These are phyloP conservation scores for Eilema griseolum DNA, from an alignment of 2,888 invertebrate species.

Conservation along the genomic window DNA sequence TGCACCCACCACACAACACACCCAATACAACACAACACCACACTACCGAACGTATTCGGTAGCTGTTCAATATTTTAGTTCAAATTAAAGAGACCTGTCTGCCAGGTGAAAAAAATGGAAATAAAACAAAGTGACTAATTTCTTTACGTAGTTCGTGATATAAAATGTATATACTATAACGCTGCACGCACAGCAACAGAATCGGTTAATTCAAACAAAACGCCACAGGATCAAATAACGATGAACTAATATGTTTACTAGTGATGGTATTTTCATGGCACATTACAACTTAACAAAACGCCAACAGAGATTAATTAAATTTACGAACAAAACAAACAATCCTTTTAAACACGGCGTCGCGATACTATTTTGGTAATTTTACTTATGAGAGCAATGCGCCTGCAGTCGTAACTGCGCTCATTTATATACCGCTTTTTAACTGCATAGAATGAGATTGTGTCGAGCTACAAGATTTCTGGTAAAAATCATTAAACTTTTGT, in stretches of 20 bases:
- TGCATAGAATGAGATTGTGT: background rate
- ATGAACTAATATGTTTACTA: background rate
- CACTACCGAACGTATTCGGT: background rate
- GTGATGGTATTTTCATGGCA: background rate
- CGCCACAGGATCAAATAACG: background rate
- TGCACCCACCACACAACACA: background rate
- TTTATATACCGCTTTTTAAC: background rate
- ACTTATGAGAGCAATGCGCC: background rate
- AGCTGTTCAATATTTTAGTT: background rate
- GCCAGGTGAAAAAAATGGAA: background rate
- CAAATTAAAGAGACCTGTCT: background rate
- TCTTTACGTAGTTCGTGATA: background rate
- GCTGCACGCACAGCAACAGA: background rate
- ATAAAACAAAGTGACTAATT: background rate
- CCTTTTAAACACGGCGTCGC: background rate
- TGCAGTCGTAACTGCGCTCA: background rate
- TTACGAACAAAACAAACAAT: background rate
- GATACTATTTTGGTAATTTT: background rate
- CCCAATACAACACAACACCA: background rate
- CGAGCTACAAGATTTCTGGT: background rate
- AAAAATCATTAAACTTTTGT: background rate
- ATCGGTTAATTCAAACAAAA: slow-evolving; percentile 3
- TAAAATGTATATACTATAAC: background rate
- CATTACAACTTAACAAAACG: background rate
- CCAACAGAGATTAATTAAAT: background rate